Evolutionary conservation across 2,888 invertebrate genomes (phyloP).

Genomic region (Diogma glabrata): DNA sequence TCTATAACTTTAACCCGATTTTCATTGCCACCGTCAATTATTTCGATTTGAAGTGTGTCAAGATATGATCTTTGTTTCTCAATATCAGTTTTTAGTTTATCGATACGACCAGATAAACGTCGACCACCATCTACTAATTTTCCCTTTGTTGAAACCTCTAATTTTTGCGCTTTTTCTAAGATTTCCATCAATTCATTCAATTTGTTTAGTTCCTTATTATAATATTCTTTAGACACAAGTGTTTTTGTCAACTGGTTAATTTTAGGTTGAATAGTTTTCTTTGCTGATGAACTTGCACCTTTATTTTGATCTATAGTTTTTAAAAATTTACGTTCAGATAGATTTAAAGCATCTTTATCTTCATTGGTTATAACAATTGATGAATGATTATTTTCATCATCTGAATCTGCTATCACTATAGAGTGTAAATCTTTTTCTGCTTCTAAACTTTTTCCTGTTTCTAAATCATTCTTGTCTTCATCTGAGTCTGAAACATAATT

Average conservation of each 20-base stretch:
- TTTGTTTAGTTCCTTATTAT: constrained; percentile 39
- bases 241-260: not conserved
- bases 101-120: constrained; percentile 41
- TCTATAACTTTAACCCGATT: constrained; percentile 7
- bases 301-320: not conserved
- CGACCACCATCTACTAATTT: constrained; percentile 43
- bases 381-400: not conserved
- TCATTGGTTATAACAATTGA: not conserved
- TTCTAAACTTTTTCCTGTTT: not conserved
- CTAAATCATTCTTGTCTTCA: constrained; percentile 10
- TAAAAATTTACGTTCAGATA: not conserved
- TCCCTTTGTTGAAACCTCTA: constrained; percentile 25
- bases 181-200: constrained; percentile 38
- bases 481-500: constrained; percentile 25
- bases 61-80: constrained; percentile 39
- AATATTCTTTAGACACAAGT: constrained; percentile 24
- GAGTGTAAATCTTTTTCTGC: not conserved
- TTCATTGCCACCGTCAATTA: constrained; percentile 20
- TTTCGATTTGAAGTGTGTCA: constrained; percentile 38
- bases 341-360: not conserved
- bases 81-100: constrained; percentile 37
- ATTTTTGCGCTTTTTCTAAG: constrained; percentile 30
- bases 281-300: not conserved
- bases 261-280: not conserved
- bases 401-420: not conserved